These are phyloP conservation scores for Morone saxatilis DNA, from an alignment of 2,113 vertebrate species.

Conservation along the genomic window DNA sequence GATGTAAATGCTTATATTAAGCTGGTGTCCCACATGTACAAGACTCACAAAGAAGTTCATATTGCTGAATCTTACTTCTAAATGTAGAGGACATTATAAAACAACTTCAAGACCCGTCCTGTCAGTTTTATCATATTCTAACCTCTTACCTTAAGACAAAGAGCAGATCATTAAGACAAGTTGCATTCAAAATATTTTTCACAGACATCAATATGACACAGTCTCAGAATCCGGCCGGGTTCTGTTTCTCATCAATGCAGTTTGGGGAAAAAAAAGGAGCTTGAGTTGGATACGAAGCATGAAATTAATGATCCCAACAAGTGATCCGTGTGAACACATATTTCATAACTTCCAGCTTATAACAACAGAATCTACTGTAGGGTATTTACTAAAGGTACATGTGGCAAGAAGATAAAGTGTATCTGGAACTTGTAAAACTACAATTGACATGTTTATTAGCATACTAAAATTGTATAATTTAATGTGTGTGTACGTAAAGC, in stretches of 20 bases:
- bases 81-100: background rate
- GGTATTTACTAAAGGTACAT: conserved; percentile 67
- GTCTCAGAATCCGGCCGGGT: conserved; percentile 31
- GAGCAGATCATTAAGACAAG: conserved; percentile 18
- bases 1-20: conserved; percentile 59
- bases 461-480: conserved; percentile 71
- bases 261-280: conserved; percentile 36
- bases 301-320: conserved; percentile 67
- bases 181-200: conserved; percentile 35
- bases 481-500: conserved; percentile 65
- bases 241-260: conserved; percentile 67
- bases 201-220: conserved; percentile 41
- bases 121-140: background rate
- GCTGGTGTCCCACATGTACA: conserved; percentile 23
- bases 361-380: conserved; percentile 62
- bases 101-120: background rate
- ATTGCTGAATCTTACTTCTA: background rate
- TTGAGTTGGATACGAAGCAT: conserved; percentile 59
- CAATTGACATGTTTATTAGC: conserved; percentile 77
- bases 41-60: background rate
- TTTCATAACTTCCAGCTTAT: conserved; percentile 68
- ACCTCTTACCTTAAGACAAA: conserved; percentile 27
- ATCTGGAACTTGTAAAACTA: conserved; percentile 70
- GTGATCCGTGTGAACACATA: conserved; percentile 52
- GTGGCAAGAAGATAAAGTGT: conserved; percentile 48